Evolutionary conservation across 2,113 vertebrate genomes (phyloP).

Genomic region (Tauraco erythrolophus): DNA sequence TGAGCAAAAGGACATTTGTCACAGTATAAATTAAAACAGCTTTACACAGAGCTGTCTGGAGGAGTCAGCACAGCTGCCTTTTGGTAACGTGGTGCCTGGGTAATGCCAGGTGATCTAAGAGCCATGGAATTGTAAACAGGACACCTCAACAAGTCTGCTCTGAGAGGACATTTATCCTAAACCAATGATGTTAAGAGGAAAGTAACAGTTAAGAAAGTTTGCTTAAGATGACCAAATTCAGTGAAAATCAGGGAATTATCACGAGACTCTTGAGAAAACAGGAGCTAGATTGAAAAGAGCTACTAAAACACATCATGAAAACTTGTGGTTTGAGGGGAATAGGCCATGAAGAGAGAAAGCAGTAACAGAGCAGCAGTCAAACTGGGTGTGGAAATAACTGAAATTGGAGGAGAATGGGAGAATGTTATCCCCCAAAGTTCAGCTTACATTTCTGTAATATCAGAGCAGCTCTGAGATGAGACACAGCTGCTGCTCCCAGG

Average conservation of each 20-base stretch:
- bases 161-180: background rate
- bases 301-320: background rate
- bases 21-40: background rate
- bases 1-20: background rate
- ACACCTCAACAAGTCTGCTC: background rate
- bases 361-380: background rate
- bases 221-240: background rate
- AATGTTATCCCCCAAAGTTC: too few relatives aligned
- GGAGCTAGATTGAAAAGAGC: background rate
- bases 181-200: background rate
- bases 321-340: accelerated
- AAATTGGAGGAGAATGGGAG: too few relatives aligned
- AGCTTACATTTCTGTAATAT: too few relatives aligned
- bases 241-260: background rate
- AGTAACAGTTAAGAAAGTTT: background rate
- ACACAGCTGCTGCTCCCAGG: too few relatives aligned
- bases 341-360: background rate
- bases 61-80: background rate
- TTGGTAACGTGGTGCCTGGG: too few relatives aligned
- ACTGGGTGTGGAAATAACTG: too few relatives aligned
- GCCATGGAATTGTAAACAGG: too few relatives aligned
- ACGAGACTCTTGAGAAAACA: background rate
- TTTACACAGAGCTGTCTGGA: background rate
- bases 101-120: background rate
- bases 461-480: too few relatives aligned